Evolutionary conservation across 2,113 vertebrate genomes (phyloP).

Genomic region (Bungarus multicinctus): DNA sequence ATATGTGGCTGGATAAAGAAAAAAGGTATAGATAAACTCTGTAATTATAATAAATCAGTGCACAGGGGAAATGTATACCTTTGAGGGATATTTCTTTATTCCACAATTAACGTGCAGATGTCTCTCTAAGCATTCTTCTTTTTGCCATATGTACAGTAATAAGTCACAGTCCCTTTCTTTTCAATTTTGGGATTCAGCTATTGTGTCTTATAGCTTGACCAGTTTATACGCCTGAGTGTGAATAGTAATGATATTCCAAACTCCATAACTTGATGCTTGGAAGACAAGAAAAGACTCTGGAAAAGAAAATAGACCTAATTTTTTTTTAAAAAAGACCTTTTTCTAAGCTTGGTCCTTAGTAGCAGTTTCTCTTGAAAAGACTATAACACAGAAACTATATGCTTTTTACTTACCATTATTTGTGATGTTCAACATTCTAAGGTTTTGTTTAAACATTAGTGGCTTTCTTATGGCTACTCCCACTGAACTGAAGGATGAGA

Average conservation of each 20-base stretch:
- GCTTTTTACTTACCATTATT: not conserved
- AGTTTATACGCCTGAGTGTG: not conserved
- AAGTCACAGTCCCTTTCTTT: not conserved
- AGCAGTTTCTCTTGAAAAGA: not conserved
- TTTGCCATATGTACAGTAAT: conserved; percentile 1
- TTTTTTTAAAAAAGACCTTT: not conserved
- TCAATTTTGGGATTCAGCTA: not conserved
- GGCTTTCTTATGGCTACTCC: not conserved
- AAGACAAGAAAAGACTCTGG: not conserved
- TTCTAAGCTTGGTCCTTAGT: not conserved
- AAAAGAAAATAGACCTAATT: not conserved
- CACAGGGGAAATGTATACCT: conserved; percentile 50
- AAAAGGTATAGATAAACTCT: conserved; percentile 70
- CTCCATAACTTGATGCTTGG: not conserved
- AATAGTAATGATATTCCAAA: not conserved
- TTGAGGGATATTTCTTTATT: conserved; percentile 62
- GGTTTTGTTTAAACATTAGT: not conserved
- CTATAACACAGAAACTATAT: not conserved
- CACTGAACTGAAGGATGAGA: not conserved
- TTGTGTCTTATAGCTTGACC: not conserved
- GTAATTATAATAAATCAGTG: conserved; percentile 70
- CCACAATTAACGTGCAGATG: conserved; percentile 60
- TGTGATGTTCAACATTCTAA: not conserved
- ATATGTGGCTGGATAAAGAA: conserved; percentile 76
- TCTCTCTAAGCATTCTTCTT: conserved; percentile 41